Base-by-base conservation (phyloP, 2,797 vertebrate species). In the Acomys russatus region DNA sequence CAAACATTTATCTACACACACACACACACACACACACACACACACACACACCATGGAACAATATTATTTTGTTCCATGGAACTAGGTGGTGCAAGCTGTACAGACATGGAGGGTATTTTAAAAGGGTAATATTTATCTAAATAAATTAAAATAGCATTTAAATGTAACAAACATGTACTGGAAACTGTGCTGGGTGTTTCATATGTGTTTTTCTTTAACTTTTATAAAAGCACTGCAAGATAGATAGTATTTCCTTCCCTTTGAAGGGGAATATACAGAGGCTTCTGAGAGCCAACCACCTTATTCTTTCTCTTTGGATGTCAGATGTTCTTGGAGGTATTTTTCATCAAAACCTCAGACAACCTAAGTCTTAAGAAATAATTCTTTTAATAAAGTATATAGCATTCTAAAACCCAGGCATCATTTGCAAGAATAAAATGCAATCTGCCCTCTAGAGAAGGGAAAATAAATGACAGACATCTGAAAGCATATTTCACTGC, bases 391-490 rank as follows among this genome's bases (percentile, higher is more conserved):
- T 86, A 59, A 87, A 87, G 91, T 91, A 17, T 33, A 61, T 91
- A 87, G 38, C 74, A 63, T 63, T 85, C 35, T 82, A 92, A 44
- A 84, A 78, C 18, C 78, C 68, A 86, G 44, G 5, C 18, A 61
- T 76, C 82, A 71, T 88, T 77, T 92, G 70, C 25, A 88, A 54
- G 83, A 94, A 71, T 92, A 76, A 73, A 96, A 91, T 44, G 25
- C n/a, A 87, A 64, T 9, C 89, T 76, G 80, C 77, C 11, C 1
- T 66, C 59, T 30, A 54, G 51, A 95, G 77, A 71, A 85, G 56
- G 64, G 18, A 25, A 95, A 88, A 96, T 56, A 77, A 88, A 92
- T 33, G 82, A n/a, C 11, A 76, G 33, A 44, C 14, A 77, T 54
- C 51, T 82, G 54, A 92, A 73, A 79, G 6, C 73, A 64, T 56